A percentile compares a stretch with the other conserved stretches of the same genome.
Evolutionary conservation across 1,140 invertebrate species (phyloP).

Genomic region (Teleogryllus occipitalis): DNA sequence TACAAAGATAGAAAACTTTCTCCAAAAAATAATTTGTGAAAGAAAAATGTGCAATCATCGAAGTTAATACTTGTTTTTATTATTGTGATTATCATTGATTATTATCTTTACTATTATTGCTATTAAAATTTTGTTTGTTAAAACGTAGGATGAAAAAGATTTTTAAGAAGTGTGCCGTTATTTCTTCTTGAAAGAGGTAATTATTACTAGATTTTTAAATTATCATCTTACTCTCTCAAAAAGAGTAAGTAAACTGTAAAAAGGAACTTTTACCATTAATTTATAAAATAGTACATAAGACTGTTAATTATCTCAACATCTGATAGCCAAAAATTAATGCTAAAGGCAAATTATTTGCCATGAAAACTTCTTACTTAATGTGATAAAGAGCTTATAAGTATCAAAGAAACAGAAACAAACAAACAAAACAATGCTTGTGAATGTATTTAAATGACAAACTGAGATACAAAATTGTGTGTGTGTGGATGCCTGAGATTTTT

Average conservation of each 20-base stretch:
- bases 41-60: conserved; percentile 23
- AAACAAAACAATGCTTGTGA: not conserved
- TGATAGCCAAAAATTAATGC: conserved; percentile 21
- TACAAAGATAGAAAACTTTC: not conserved
- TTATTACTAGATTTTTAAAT: conserved; percentile 8
- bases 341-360: conserved; percentile 14
- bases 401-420: not conserved
- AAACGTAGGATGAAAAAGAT: not conserved
- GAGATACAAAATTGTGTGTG: not conserved
- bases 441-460: conserved; percentile 7
- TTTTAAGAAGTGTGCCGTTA: conserved; percentile 10
- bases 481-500: conserved; percentile 1
- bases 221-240: not conserved
- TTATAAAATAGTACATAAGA: conserved; percentile 18
- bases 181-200: conserved; percentile 11
- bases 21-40: not conserved
- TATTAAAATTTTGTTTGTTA: conserved; percentile 8
- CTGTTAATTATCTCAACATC: conserved; percentile 1
- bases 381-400: conserved; percentile 20
- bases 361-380: conserved; percentile 17
- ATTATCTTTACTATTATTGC: conserved; percentile 16
- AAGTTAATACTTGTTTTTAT: conserved; percentile 23
- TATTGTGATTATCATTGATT: conserved; percentile 18
- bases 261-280: conserved; percentile 39
- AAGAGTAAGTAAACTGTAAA: conserved; percentile 12